Percentiles rank a stretch among this genome's conserved stretches.
Evolutionary conservation across 2,797 vertebrate species (phyloP).

Genomic region (Chelon auratus): DNA sequence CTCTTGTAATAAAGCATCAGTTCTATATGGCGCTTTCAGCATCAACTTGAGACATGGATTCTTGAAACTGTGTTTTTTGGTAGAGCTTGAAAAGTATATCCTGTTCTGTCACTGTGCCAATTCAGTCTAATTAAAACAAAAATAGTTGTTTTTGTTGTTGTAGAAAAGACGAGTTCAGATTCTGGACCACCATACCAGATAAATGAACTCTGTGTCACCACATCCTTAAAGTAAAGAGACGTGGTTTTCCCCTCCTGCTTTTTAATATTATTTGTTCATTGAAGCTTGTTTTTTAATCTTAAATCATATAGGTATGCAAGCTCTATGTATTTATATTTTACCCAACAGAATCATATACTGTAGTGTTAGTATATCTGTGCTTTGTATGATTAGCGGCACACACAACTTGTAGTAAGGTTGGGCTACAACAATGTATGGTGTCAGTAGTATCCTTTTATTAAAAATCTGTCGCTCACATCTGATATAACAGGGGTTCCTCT

Average conservation of each 20-base stretch:
- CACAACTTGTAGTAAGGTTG: background rate
- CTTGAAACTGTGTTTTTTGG: constrained; percentile 17
- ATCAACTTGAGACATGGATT: background rate
- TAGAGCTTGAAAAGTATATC: constrained; percentile 20
- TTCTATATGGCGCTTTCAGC: constrained; percentile 5
- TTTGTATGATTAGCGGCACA: background rate
- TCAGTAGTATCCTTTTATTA: constrained; percentile 19
- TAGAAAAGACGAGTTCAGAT: constrained; percentile 26
- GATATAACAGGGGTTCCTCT: background rate
- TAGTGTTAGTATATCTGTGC: background rate
- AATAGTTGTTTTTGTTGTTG: constrained; percentile 18
- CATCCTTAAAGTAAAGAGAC: background rate
- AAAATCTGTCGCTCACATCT: background rate
- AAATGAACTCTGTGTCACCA: constrained; percentile 13
- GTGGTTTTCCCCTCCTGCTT: background rate
- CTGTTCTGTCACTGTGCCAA: background rate
- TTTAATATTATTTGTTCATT: background rate
- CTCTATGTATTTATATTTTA: background rate
- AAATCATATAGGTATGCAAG: background rate
- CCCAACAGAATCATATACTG: too few species aligned
- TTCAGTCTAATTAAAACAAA: constrained; percentile 32
- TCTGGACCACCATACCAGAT: constrained; percentile 18
- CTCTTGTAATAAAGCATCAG: constrained; percentile 17
- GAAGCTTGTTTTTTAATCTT: background rate
- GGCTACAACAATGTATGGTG: constrained; percentile 1